Evolutionary conservation across 1,140 invertebrate species (phyloP), one percentile per base, ranked within the genome.

Genomic region (Pristionchus pacificus): DNA sequence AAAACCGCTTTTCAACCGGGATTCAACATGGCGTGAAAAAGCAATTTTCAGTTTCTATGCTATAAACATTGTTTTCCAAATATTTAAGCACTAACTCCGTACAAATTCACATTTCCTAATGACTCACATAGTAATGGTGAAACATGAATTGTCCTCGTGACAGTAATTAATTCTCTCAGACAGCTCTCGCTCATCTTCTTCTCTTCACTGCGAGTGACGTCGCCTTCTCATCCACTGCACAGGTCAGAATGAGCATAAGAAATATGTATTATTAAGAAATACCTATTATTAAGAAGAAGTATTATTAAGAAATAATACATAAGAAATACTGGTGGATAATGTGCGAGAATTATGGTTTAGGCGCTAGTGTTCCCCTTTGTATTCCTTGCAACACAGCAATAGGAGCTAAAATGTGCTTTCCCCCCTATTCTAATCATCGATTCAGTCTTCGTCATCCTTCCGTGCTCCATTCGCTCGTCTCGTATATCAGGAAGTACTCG

Each of bases 141-240:
- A n/a, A n/a, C n/a, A n/a, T n/a, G n/a, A n/a, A n/a, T n/a, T n/a
- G n/a, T n/a, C n/a, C n/a, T n/a, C n/a, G n/a, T n/a, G n/a, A n/a
- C n/a, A n/a, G n/a, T 24, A 65, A 30, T 55, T 15, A 60, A 38
- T 24, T 25, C 24, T 33, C 66, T 32, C 58, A 76, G 68, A 76
- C 75, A 1, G 75, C 75, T 3, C 70, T 76, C 3, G 75, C 75
- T 1, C 76, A 76, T 68, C 60, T 76, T 2, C 75, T 76, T 27
- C 68, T 75, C 13, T 76, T 76, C 69, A 76, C 67, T 15, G 75
- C 75, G 24, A 75, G 74, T 49, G 75, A 76, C 38, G 75, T 76
- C 1, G 75, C 75, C 19, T 76, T 75, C 27, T 65, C 74, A 15
- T 65, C 63, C 62, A 19, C 75, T 1, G 49, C 71, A 2, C 71